These are phyloP conservation scores for Chymomyza amoena DNA, from an alignment of 2,888 invertebrate genomes.

Conservation along the genomic window DNA sequence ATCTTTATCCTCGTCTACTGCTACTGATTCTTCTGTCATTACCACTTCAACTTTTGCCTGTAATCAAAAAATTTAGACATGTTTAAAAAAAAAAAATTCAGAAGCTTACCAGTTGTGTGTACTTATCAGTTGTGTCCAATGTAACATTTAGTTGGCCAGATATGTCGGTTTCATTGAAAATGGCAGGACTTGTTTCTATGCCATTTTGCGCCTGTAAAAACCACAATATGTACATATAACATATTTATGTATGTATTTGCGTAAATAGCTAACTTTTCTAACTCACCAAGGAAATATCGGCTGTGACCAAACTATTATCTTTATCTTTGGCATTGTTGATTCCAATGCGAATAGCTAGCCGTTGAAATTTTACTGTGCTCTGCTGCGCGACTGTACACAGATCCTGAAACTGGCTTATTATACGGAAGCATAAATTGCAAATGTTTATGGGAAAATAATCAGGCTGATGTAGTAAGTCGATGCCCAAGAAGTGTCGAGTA, in stretches of 20 bases:
- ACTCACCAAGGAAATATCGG: slow-evolving; percentile 34
- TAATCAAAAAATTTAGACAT: background rate
- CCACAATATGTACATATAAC: slow-evolving; percentile 21
- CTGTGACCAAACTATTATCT: background rate
- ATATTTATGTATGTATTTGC: no score
- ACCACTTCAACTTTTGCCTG: slow-evolving; percentile 18
- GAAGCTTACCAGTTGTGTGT: no score
- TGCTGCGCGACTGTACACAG: slow-evolving; percentile 57
- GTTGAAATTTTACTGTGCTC: slow-evolving; percentile 47
- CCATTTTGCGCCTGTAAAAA: slow-evolving; percentile 7
- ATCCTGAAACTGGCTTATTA: slow-evolving; percentile 59
- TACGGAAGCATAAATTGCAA: slow-evolving; percentile 66
- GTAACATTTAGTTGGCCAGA: no score
- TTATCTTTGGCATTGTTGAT: background rate
- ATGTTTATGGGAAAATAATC: slow-evolving; percentile 59
- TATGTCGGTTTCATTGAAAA: no score
- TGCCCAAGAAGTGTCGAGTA: slow-evolving; percentile 56
- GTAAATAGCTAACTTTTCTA: background rate
- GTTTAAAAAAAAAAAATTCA: no score
- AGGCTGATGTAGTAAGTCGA: slow-evolving; percentile 57
- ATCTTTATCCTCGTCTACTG: background rate
- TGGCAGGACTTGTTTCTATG: no score
- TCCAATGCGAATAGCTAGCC: slow-evolving; percentile 18
- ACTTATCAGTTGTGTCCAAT: no score
- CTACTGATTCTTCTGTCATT: slow-evolving; percentile 39